Evolutionary conservation across 2,113 vertebrate species (phyloP), one percentile per base, ranked within the genome.

Genomic region (Rhinogobius similis): DNA sequence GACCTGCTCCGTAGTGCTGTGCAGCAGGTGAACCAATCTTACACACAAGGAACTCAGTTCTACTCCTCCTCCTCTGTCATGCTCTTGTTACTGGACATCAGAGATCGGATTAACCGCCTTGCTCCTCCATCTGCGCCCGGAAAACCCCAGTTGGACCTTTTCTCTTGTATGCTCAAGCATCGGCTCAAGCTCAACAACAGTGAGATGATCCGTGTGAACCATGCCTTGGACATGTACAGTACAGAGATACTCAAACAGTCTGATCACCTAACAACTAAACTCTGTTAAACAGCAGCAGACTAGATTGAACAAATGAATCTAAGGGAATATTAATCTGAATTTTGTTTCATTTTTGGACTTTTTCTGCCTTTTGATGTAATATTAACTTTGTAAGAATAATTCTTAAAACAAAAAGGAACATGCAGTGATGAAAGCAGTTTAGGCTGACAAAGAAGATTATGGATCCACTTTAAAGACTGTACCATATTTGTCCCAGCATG

Each of bases 111-210:
- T 79, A 99, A 99, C 77, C 94, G 97, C 70, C 93, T 99, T 76
- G 98, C 98, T 0, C 97, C 98, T 44, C 98, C 98, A 0, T 96
- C 96, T 53, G 96, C 96, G 0, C 96, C 96, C 0, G 96, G 97
- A 64, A 98, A 99, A 65, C 96, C 97, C 48, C 98, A 98, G 90
- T 93, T 99, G 93, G 97, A 99, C 94, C 92, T 99, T 76, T 99
- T 99, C 93, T 98, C 97, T 56, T 99, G 98, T 96, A 98, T 99
- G 97, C 93, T 99, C 67, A 98, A 99, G 79, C 97, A 99, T 81
- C 94, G 98, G 74, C 97, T 99, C 88, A 98, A 98, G 84, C 94
- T 99, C 75, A 99, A 96, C 93, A 99, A 96, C 94, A 99, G 96
- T 2, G 98, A 99, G 92, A 98, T 99, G 93, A 99, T 98, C 84